Conservation (phyloP, 2,113 vertebrate genomes). For the Brevimyrus niger region DNA sequence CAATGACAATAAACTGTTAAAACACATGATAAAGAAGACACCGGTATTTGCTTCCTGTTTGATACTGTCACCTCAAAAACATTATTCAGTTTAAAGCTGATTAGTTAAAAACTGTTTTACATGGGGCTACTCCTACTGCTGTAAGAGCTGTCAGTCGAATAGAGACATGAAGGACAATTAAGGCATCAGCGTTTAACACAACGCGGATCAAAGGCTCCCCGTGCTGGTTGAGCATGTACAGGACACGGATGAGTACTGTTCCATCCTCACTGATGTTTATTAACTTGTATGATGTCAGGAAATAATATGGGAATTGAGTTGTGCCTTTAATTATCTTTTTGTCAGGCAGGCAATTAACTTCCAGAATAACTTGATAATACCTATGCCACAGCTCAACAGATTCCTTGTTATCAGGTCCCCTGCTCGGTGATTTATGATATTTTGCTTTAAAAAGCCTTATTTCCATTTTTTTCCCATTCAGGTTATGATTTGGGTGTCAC, state of each 20-base stretch:
- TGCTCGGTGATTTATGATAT: neutral
- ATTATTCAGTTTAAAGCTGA: neutral
- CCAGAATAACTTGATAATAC: conserved; percentile 16
- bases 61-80: neutral
- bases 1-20: neutral
- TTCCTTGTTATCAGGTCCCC: neutral
- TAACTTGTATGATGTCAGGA: conserved; percentile 14
- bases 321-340: conserved; percentile 18
- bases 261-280: conserved; percentile 23
- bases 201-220: conserved; percentile 14
- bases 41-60: neutral
- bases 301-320: conserved; percentile 10
- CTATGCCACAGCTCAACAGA: neutral
- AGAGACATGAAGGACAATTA: conserved; percentile 5
- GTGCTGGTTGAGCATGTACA: conserved; percentile 5
- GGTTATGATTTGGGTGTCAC: neutral
- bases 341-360: conserved; percentile 34
- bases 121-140: neutral
- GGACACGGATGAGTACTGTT: conserved; percentile 6
- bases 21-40: neutral
- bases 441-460: neutral
- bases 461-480: neutral
- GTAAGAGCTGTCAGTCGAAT: neutral
- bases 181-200: conserved; percentile 18
- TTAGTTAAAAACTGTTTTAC: neutral